These are phyloP conservation scores for Acanthopleura granulata DNA, from an alignment of 2,888 invertebrate genomes.

Conservation along the genomic window DNA sequence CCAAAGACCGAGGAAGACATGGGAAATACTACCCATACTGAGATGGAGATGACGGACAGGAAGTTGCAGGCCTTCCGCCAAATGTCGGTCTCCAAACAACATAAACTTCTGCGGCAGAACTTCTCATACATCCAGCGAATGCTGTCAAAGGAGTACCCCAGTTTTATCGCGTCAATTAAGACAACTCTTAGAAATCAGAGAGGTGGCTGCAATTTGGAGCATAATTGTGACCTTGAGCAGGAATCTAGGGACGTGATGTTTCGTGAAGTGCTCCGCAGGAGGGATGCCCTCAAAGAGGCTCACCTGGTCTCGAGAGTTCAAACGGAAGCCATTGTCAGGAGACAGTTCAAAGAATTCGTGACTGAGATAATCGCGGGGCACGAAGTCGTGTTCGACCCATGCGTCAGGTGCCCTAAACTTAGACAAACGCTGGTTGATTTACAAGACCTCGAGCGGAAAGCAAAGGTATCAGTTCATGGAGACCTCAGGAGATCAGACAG, in stretches of 20 bases:
- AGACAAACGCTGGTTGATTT: not conserved
- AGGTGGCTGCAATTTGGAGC: not conserved
- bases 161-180: not conserved
- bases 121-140: not conserved
- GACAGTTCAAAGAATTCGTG: constrained; percentile 4
- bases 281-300: not conserved
- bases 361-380: not conserved
- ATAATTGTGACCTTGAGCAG: not conserved
- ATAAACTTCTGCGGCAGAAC: not conserved
- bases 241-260: constrained; percentile 6
- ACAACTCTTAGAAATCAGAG: not conserved
- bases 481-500: not conserved
- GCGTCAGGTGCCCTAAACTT: not conserved
- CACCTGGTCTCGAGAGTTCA: not conserved
- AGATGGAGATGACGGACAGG: not conserved
- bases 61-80: not conserved
- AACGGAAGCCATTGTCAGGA: not conserved
- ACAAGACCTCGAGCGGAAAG: not conserved
- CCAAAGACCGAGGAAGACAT: too few relatives aligned
- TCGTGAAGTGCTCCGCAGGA: not conserved
- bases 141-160: not conserved
- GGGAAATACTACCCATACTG: too few relatives aligned
- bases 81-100: not conserved
- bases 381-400: not conserved
- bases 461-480: not conserved